Base-by-base conservation (phyloP, 2,113 vertebrate species). In the Mastomys coucha region DNA sequence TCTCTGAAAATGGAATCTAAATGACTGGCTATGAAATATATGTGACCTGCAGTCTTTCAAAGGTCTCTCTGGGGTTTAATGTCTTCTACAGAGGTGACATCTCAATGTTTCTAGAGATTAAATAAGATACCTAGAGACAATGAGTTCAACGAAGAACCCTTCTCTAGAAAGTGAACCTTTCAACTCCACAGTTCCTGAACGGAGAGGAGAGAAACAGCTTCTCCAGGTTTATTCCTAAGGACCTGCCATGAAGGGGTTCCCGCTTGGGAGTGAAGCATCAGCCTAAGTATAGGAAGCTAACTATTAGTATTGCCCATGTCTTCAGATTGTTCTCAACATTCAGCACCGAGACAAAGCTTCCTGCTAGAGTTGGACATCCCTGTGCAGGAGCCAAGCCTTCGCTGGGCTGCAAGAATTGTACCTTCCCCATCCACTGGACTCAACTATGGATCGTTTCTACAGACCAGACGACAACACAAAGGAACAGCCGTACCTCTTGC, bases 401-500 rank as follows among this genome's bases (percentile, higher is more conserved):
- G 17, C 17, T 1, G 16, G 72, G 9, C 22, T n/a, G 7, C 39
- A 33, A 72, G 60, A 78, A 82, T 63, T 24, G 49, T 20, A 42
- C 6, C 1, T 9, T 7, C 13, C 28, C 22, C 42, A 93, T 12
- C 73, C 9, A 49, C 26, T 20, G 90, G 49, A 22, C 58, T 60
- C 60, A 81, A 77, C 24, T 39, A 73, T 60, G 3, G 17, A n/a
- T 58, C 42, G 14, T 24, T 65, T 84, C 5, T 45, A 58, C 51
- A 91, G 56, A 91, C 4, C 76, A 36, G 36, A 86, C 56, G 36
- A 93, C 81, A 75, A 33, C 22, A 72, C 26, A 69, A 5, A 76
- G 17, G 85, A 58, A 39, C 2, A 36, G 31, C 72, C 5, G 4
- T 98, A 99, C 99, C 99, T 99, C 99, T 51, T 98, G 98, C 99